Base-by-base conservation (phyloP, 1,140 invertebrate species). In the Hermatobates lingyangjiaoensis region DNA sequence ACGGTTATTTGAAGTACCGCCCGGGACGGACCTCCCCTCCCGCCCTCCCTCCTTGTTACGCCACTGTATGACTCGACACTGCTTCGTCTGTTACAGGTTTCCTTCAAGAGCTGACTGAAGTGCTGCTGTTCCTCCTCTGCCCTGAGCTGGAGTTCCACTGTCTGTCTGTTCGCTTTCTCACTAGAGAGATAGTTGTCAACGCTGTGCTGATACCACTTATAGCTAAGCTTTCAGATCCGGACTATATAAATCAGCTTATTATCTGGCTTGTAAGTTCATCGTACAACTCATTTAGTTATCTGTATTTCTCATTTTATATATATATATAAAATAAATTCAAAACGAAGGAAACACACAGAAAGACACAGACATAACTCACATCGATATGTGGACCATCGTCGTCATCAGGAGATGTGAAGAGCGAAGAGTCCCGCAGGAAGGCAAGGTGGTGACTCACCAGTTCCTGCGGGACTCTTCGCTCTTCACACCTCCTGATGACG, bases 161-260 rank as follows among this genome's bases (percentile, higher is more conserved):
- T 66, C 75, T 83, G 60, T 75, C 86, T 26, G 71, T 88, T 40
- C 73, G 83, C 57, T 75, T 79, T 60, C 72, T 91, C 48, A 67
- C 87, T 28, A 73, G 87, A 62, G 87, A 92, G 65, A 73, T 95
- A 40, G 71, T 92, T 58, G 76, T 83, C 21, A 80, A 84, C 59
- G 74, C 77, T 56, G 74, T 94, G 40, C 76, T 94, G 52, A 69
- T 77, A 56, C 87, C 89, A 3, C 66, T 89, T 3, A 71, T 95
- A 38, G 72, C 83, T 63, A 69, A 87, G 58, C 67, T 94, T 45
- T 87, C 87, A 26, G 88, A 95, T 70, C 90, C 92, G 51, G 88
- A 94, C 74, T 93, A 89, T 65, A 82, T 96, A 57, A 95, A 95
- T 73, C 83, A 89, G 69, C 75, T 79, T 48, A 82, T 92, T 63